Evolutionary conservation across 2,888 invertebrate species (phyloP), one percentile per base, ranked within the genome.

Genomic region (Hypercompe scribonia): DNA sequence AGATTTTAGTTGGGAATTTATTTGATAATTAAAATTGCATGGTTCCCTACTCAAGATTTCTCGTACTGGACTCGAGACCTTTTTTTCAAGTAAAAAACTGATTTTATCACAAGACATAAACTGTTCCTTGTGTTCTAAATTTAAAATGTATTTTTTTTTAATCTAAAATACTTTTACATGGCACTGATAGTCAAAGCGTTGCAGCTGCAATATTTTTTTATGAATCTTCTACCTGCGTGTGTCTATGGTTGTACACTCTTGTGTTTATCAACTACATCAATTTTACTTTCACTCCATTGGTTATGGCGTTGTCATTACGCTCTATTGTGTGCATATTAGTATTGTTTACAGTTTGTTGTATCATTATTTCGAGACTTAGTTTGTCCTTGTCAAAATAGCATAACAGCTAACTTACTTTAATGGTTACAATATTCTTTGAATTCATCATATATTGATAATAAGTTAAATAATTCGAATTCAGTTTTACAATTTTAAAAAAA

Each of bases 121-220:
- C 21, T 21, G 46, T 46, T 7, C 21, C 24, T 46, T 21, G 50
- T 24, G 50, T 50, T 50, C 24, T 24, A 24, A 50, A 28, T 58
- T 58, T 31, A 5, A 13, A 28, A 11, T 58, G 3, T 3, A 4
- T 13, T 2, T 58, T 58, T n/a, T 58, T 58, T 58, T 28, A 28
- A 28, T 58, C 28, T n/a, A 0, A 13, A 28, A 58, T 28, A 4
- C n/a, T 54, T 58, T 28, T 39, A n/a, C 42, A 39, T 28, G 28
- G 15, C 10, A 42, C 2, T 28, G 31, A 21, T 42, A 66, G 18
- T 42, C 18, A 31, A 15, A 42, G 21, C 1, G 28, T 46, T 8
- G 42, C 66, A 66, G 46, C 31, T 66, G 66, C 66, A 21, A 21
- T 46, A 24, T 66, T 66, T 66, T 31, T 33, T 46, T 31, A 39